These are phyloP conservation scores for Cirrhinus molitorella DNA, from an alignment of 2,797 vertebrate genomes.

Conservation along the genomic window DNA sequence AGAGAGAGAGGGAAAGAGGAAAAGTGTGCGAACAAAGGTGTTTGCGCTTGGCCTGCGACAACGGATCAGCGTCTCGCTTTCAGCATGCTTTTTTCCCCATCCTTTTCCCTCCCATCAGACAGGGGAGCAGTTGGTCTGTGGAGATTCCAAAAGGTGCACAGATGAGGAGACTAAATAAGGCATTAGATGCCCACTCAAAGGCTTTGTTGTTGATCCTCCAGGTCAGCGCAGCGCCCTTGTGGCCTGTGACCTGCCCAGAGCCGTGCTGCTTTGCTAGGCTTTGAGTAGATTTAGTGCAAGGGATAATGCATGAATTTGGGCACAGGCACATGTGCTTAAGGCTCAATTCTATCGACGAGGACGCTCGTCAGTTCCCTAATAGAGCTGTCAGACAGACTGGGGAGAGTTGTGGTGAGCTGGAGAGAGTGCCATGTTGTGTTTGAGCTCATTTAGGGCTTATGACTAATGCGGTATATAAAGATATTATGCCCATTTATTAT, in stretches of 20 bases:
- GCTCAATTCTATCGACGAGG: slow-evolving; percentile 37
- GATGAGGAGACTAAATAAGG: slow-evolving; percentile 81
- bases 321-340: slow-evolving; percentile 57
- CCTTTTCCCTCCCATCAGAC: slow-evolving; percentile 71
- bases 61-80: slow-evolving; percentile 10
- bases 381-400: slow-evolving; percentile 20
- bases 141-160: slow-evolving; percentile 71
- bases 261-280: slow-evolving; percentile 74
- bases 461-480: neutral
- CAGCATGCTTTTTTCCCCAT: slow-evolving; percentile 46
- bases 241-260: slow-evolving; percentile 73
- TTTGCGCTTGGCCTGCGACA: neutral
- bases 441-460: neutral
- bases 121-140: slow-evolving; percentile 72
- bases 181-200: slow-evolving; percentile 84
- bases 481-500: too few relatives aligned
- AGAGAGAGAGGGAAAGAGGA: slow-evolving; percentile 9
- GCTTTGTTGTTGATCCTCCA: slow-evolving; percentile 81
- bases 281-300: slow-evolving; percentile 71
- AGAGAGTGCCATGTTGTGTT: neutral
- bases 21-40: slow-evolving; percentile 37
- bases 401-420: neutral
- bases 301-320: slow-evolving; percentile 67
- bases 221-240: slow-evolving; percentile 74
- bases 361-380: slow-evolving; percentile 14